A percentile compares a stretch with the other conserved stretches of the same genome.
These are phyloP conservation scores for Gymnoscelis rufifasciata DNA, from an alignment of 2,888 invertebrate species.

Conservation along the genomic window DNA sequence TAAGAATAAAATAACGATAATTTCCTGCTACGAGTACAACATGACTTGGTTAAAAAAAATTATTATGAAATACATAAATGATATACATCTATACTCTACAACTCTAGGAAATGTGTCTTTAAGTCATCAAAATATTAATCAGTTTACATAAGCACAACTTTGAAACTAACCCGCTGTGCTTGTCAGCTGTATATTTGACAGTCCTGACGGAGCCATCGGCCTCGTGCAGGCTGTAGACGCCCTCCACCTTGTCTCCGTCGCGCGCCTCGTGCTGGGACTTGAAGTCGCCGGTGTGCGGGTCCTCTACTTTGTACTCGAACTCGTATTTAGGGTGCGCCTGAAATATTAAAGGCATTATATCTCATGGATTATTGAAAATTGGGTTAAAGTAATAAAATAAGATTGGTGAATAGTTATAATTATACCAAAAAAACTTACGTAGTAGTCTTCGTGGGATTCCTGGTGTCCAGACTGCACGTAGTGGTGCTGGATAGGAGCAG, in stretches of 20 bases:
- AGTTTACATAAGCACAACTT: no score
- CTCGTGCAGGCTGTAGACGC: constrained; percentile 58
- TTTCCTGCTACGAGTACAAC: no score
- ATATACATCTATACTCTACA: no score
- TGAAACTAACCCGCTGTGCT: constrained; percentile 67
- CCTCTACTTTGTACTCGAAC: constrained; percentile 73
- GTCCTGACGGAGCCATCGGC: constrained; percentile 52
- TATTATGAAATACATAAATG: no score
- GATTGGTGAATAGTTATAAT: no score
- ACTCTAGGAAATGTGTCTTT: no score
- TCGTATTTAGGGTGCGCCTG: constrained; percentile 74
- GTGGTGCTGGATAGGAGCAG: constrained; percentile 36
- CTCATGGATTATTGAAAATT: no score
- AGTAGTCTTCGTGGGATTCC: constrained; percentile 41
- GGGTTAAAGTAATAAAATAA: no score
- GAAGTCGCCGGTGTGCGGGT: constrained; percentile 76
- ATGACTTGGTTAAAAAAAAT: no score
- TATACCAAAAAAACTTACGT: constrained; percentile 40
- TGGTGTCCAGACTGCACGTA: constrained; percentile 14
- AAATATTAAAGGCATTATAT: no score
- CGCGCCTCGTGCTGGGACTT: constrained; percentile 75
- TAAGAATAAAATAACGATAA: no score
- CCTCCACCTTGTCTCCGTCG: constrained; percentile 75
- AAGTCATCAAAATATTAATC: background rate
- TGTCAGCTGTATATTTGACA: constrained; percentile 67